Conservation (phyloP, 2,888 invertebrate genomes). For the Baccha elongata region DNA sequence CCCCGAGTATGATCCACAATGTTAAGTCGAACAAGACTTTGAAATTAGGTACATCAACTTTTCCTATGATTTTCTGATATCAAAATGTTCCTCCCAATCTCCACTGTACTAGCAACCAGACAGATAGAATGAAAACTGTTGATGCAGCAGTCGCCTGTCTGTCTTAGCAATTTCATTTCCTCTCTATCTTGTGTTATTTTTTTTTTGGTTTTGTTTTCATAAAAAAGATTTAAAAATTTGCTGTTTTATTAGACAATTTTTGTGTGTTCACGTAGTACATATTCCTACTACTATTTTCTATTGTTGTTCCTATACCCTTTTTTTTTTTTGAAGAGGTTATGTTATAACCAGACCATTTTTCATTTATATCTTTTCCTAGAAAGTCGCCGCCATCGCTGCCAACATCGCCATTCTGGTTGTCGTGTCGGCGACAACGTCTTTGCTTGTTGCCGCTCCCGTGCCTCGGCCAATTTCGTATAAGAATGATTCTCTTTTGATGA, state of each 20-base stretch:
- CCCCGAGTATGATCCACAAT: constrained; percentile 31
- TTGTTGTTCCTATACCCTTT: constrained; percentile 12
- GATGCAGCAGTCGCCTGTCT: constrained; percentile 73
- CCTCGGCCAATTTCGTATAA: constrained; percentile 62
- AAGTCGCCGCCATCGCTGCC: constrained; percentile 46
- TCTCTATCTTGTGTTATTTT: constrained; percentile 9
- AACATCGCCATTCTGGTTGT: constrained; percentile 9
- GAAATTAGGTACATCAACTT: constrained; percentile 59
- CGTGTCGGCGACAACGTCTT: constrained; percentile 25
- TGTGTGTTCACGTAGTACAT: constrained; percentile 33
- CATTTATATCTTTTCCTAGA: constrained; percentile 58
- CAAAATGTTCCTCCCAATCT: constrained; percentile 18
- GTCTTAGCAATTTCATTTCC: constrained; percentile 63
- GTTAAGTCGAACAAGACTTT: constrained; percentile 49
- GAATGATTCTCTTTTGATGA: constrained; percentile 71
- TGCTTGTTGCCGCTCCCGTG: constrained; percentile 48
- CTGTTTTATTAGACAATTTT: constrained; percentile 61
- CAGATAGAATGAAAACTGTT: constrained; percentile 61
- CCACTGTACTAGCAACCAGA: neutral
- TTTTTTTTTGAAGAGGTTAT: constrained; percentile 59
- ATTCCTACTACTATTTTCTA: constrained; percentile 51
- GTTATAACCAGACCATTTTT: constrained; percentile 65
- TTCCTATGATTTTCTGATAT: constrained; percentile 54
- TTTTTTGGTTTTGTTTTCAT: neutral
- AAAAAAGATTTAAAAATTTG: constrained; percentile 39